These are phyloP conservation scores for Miichthys miiuy DNA, from an alignment of 2,797 vertebrate species.

Conservation along the genomic window DNA sequence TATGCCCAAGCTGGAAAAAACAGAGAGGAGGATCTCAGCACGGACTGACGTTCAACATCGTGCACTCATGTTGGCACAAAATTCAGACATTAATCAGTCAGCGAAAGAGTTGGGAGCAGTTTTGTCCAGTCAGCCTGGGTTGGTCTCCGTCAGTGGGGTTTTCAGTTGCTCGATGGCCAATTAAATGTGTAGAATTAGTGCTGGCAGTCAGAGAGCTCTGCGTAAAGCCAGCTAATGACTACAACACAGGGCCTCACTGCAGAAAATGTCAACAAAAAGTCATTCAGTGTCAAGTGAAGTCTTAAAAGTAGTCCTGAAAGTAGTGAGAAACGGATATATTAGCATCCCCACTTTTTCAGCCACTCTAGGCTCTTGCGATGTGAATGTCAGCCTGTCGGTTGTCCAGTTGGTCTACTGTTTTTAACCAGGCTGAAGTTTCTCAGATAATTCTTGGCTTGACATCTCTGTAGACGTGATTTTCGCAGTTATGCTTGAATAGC, in stretches of 20 bases:
- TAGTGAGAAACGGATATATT: background rate
- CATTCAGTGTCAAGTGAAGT: slow-evolving; percentile 14
- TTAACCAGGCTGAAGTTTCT: background rate
- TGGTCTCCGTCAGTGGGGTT: slow-evolving; percentile 22
- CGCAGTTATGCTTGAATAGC: background rate
- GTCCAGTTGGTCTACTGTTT: background rate
- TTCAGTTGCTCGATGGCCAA: slow-evolving; percentile 56
- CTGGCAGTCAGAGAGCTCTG: slow-evolving; percentile 43
- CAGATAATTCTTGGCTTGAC: background rate
- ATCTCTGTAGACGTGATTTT: background rate
- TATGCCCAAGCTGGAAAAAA: slow-evolving; percentile 4
- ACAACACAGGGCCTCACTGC: background rate
- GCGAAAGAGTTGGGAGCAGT: slow-evolving; percentile 13
- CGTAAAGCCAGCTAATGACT: slow-evolving; percentile 46
- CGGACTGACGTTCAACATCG: background rate
- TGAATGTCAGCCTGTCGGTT: background rate
- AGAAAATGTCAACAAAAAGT: slow-evolving; percentile 38
- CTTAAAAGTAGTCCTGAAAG: slow-evolving; percentile 11
- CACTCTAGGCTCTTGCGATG: background rate
- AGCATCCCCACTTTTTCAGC: background rate
- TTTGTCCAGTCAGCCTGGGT: slow-evolving; percentile 21
- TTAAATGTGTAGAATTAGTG: slow-evolving; percentile 64
- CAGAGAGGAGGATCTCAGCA: background rate
- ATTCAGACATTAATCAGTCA: slow-evolving; percentile 33
- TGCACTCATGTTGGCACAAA: slow-evolving; percentile 25